A percentile compares a stretch with the other conserved stretches of the same genome.
Evolutionary conservation across 2,113 vertebrate genomes (phyloP).

Genomic region (Stictonetta naevosa): DNA sequence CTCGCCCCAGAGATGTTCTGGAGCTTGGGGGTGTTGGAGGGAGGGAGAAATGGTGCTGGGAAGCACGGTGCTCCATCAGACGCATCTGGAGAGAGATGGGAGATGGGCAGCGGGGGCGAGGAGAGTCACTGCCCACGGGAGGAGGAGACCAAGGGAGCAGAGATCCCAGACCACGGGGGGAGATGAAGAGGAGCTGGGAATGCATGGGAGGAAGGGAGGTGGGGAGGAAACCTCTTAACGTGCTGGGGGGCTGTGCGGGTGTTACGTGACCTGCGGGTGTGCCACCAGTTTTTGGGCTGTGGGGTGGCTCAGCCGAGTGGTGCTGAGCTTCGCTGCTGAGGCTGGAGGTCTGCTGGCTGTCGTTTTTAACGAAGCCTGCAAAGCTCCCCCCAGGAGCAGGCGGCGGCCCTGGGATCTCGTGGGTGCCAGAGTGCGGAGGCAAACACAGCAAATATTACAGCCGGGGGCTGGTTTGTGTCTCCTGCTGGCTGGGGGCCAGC

Average conservation of each 20-base stretch:
- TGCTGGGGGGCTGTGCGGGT: not conserved
- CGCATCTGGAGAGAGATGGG: accelerated
- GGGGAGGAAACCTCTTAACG: not conserved
- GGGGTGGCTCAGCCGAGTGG: not conserved
- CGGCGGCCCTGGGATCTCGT: slow-evolving; percentile 25
- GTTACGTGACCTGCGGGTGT: not conserved
- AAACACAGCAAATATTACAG: slow-evolving; percentile 44
- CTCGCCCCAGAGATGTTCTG: not conserved
- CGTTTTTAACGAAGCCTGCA: not conserved
- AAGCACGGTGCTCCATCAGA: accelerated
- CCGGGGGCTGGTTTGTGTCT: slow-evolving; percentile 34
- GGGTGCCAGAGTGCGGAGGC: not conserved
- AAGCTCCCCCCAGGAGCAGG: slow-evolving; percentile 23
- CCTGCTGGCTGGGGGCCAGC: slow-evolving; percentile 41
- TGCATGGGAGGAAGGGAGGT: not conserved
- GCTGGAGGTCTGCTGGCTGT: not conserved
- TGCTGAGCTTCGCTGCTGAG: accelerated
- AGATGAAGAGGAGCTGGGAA: not conserved
- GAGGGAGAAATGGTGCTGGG: not conserved
- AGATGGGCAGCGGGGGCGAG: not conserved
- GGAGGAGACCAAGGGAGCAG: not conserved
- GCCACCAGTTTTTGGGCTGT: not conserved
- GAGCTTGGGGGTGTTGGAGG: not conserved
- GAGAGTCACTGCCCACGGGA: accelerated
- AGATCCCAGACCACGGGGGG: not conserved